Evolutionary conservation across 2,797 vertebrate genomes (phyloP), one percentile per base, ranked within the genome.

Genomic region (Poeciliopsis infans): DNA sequence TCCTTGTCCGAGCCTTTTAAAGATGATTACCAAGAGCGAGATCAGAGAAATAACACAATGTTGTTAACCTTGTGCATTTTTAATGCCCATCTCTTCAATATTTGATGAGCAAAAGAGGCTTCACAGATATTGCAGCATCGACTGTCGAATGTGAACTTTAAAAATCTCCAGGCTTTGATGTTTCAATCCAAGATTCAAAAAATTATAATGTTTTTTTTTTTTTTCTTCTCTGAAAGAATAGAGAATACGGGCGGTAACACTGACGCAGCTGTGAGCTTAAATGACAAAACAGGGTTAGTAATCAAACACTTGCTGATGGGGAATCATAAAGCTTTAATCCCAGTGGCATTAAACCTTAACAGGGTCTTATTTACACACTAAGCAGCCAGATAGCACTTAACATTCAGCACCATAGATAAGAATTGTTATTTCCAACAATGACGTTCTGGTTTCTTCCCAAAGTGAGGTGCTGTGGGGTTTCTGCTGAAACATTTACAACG

Each of bases 21-120:
- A 80, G 76, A 84, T 43, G 81, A 87, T 88, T 79, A 81, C 75
- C 64, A 45, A 74, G n/a, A 45, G 53, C 75, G 43, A 66, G 72
- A 89, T 85, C 83, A 81, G 80, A 87, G 79, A 85, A 86, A 90
- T 76, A 89, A 86, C 77, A 72, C 83, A 43, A 61, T 64, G 77
- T 89, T 89, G 86, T 92, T 91, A 92, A 91, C 85, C 77, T 88
- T 51, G 0, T 92, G 83, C 86, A 91, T 93, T 89, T 91, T 93
- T 91, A 91, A 95, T 89, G 84, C 8, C 0, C 75, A 46, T 1
- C 7, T 0, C 87, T 86, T 95, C 78, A 94, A 91, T 94, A 92
- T 93, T 92, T 94, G 78, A 94, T 93, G 82, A 46, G 79, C 70
- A 4, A 7, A 41, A 55, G 86, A 83, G 76, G 76, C 80, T 81